Conservation (phyloP, 1,140 invertebrate species). For the Zeugodacus cucurbitae region DNA sequence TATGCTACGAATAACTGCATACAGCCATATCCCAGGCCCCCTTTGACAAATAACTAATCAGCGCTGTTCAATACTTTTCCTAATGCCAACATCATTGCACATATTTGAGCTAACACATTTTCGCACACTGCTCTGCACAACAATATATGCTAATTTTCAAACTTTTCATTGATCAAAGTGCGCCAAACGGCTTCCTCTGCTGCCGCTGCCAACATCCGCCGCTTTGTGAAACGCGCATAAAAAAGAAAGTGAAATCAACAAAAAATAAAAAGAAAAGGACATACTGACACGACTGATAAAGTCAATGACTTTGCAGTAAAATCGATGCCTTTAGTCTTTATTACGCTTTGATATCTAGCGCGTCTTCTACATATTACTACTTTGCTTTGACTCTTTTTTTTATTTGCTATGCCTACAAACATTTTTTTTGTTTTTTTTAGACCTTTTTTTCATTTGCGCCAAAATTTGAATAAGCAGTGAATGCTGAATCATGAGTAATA, state of each 20-base stretch:
- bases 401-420: not conserved
- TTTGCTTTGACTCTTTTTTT: not conserved
- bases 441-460: not conserved
- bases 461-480: constrained; percentile 32
- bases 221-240: not conserved
- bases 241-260: constrained; percentile 26
- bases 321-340: not conserved
- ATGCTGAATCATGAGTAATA: constrained; percentile 20
- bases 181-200: not conserved
- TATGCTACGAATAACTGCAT: no score
- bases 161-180: not conserved
- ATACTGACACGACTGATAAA: not conserved
- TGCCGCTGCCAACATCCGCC: not conserved
- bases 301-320: constrained; percentile 26
- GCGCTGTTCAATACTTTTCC: not conserved
- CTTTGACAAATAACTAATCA: not conserved
- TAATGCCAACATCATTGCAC: not conserved
- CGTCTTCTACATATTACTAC: not conserved
- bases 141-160: not conserved
- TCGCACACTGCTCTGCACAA: not conserved
- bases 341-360: not conserved
- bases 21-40: no score
- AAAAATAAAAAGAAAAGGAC: no score
- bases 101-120: not conserved
- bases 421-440: not conserved